A percentile compares a stretch with the other conserved stretches of the same genome.
These are phyloP conservation scores for Mus musculus DNA, from an alignment of 2,113 vertebrate genomes.

Conservation along the genomic window GRCm39 chr17:35912001-35912500, in stretches of 20 bases:
- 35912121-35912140: not conserved
- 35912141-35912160: not conserved
- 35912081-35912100: rapidly evolving
- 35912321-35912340: not conserved
- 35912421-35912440: not conserved
- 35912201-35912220: not conserved
- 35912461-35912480: not conserved
- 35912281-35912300: too few relatives aligned
- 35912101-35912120: rapidly evolving
- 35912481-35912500: too few relatives aligned
- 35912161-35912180: not conserved
- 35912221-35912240: not conserved
- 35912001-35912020: not conserved
- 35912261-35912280: not conserved
- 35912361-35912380: not conserved
- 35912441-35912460: not conserved
- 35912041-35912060: not conserved
- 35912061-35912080: not conserved
- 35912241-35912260: not conserved
- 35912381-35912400: not conserved
- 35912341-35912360: not conserved
- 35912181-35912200: not conserved
- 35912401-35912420: not conserved
- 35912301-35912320: not conserved
- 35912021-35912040: too few relatives aligned